phyloP scores from a whole-genome alignment of 2,888 invertebrate species.

The Corythucha ciliata region DNA sequence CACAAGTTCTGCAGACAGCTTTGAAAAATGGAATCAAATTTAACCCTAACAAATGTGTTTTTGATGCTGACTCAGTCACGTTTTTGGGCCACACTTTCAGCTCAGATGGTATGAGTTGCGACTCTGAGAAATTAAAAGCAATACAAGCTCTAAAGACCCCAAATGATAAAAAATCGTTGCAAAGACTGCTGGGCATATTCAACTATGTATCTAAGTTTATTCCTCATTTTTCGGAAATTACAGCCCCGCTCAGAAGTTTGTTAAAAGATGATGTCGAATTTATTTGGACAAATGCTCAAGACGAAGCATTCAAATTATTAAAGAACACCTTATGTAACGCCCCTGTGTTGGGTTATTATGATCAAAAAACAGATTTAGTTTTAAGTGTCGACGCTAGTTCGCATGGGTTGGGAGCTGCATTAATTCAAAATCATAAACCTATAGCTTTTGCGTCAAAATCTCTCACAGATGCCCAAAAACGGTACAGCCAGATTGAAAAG shows the following conservation, averaged over 20 bases:
- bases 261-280: slow-evolving; percentile 29
- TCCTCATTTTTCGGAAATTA: slow-evolving; percentile 28
- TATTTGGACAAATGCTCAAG: slow-evolving; percentile 25
- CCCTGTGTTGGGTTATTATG: slow-evolving; percentile 32
- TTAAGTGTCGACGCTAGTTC: slow-evolving; percentile 31
- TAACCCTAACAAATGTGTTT: slow-evolving; percentile 35
- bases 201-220: slow-evolving; percentile 33
- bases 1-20: slow-evolving; percentile 20
- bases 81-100: slow-evolving; percentile 36
- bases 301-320: slow-evolving; percentile 23
- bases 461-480: slow-evolving; percentile 37
- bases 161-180: slow-evolving; percentile 29
- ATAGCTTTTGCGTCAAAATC: slow-evolving; percentile 39
- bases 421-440: slow-evolving; percentile 38
- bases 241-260: slow-evolving; percentile 28
- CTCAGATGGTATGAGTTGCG: slow-evolving; percentile 27
- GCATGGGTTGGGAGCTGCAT: slow-evolving; percentile 38
- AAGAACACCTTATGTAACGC: slow-evolving; percentile 28
- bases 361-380: slow-evolving; percentile 33
- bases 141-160: slow-evolving; percentile 32
- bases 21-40: slow-evolving; percentile 31
- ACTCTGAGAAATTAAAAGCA: slow-evolving; percentile 14
- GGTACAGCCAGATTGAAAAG: slow-evolving; percentile 41
- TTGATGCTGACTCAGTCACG: slow-evolving; percentile 28
- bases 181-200: slow-evolving; percentile 31